Conservation (phyloP, 2,888 invertebrate genomes). For the Coelopa pilipes region DNA sequence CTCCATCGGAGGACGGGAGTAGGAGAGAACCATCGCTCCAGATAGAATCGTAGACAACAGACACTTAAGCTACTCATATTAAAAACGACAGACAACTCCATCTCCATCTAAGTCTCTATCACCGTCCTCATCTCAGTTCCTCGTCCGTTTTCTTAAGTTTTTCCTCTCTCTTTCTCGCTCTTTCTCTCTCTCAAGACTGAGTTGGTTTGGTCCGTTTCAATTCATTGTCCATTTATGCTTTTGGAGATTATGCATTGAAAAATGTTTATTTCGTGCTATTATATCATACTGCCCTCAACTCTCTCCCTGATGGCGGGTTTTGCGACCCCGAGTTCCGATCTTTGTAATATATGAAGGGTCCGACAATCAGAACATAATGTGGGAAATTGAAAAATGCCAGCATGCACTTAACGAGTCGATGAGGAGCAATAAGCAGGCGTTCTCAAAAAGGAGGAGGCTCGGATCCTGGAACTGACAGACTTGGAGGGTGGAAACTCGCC, state of each 20-base stretch:
- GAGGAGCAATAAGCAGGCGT: too few species aligned
- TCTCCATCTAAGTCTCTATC: neutral
- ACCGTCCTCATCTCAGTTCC: neutral
- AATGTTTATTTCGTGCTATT: conserved; percentile 19
- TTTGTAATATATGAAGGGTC: too few species aligned
- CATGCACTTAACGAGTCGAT: too few species aligned
- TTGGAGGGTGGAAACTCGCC: too few species aligned
- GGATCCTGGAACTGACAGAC: too few species aligned
- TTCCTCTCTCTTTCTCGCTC: neutral
- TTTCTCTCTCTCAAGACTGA: neutral
- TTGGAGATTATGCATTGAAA: conserved; percentile 19
- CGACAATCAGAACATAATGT: too few species aligned
- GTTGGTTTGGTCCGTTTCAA: neutral
- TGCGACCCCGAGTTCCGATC: neutral
- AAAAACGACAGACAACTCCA: conserved; percentile 8
- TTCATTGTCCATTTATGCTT: conserved; percentile 26
- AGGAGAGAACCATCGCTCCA: conserved; percentile 9
- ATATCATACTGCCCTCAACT: neutral
- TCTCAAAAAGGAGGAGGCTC: too few species aligned
- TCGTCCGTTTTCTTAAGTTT: neutral
- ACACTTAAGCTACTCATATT: conserved; percentile 32
- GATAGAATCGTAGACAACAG: conserved; percentile 21
- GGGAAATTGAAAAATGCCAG: too few species aligned
- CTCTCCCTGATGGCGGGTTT: neutral
- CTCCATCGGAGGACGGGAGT: neutral